A percentile compares a stretch with the other conserved stretches of the same genome.
Evolutionary conservation across 2,888 invertebrate genomes (phyloP).

Genomic region (Aspidiotus rigidus): DNA sequence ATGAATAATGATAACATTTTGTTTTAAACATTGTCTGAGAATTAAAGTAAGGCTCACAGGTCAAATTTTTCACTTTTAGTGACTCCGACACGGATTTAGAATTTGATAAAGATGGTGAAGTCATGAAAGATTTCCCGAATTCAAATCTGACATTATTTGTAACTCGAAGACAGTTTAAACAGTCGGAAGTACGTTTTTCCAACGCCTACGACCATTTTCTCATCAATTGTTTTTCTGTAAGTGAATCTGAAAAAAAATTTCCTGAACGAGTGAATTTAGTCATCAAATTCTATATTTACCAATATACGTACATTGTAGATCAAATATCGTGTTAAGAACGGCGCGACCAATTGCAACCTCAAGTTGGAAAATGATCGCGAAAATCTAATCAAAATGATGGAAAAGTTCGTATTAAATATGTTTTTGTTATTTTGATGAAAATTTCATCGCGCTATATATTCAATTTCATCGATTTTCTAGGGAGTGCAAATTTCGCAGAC

Average conservation of each 20-base stretch:
- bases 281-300: not conserved
- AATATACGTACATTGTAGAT: not conserved
- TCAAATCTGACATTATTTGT: constrained; percentile 19
- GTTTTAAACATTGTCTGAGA: not conserved
- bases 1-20: not conserved
- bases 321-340: not conserved
- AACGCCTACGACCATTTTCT: constrained; percentile 30
- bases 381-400: not conserved
- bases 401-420: not conserved
- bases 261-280: not conserved
- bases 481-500: not conserved
- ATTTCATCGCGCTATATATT: not conserved
- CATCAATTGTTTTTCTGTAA: constrained; percentile 17
- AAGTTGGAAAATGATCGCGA: not conserved
- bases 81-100: constrained; percentile 4
- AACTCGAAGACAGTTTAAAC: constrained; percentile 16
- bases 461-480: constrained; percentile 3
- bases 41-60: not conserved
- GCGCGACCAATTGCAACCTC: not conserved
- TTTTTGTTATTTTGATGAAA: not conserved
- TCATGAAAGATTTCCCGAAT: not conserved
- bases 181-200: constrained; percentile 13
- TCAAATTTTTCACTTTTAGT: not conserved
- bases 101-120: not conserved
- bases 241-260: not conserved